Evolutionary conservation across 2,888 invertebrate genomes (phyloP).

Genomic region (Endotricha flammealis): DNA sequence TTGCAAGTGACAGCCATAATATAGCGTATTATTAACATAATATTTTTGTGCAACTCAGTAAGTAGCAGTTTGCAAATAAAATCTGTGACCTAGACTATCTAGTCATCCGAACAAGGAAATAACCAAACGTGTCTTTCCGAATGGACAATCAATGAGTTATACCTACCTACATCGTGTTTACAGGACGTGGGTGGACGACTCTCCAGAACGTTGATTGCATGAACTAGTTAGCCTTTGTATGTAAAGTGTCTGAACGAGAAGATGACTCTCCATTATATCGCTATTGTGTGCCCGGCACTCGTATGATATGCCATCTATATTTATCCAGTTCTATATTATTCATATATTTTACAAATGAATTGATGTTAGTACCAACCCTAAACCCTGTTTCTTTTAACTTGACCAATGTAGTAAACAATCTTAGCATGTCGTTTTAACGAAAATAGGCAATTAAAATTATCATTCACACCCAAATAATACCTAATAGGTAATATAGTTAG

Average conservation of each 20-base stretch:
- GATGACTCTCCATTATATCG: conserved; percentile 46
- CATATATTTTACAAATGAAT: conserved; percentile 2
- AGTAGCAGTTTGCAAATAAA: too few species aligned
- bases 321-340: conserved; percentile 2
- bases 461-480: too few species aligned
- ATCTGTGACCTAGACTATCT: too few species aligned
- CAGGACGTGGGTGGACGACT: conserved; percentile 50
- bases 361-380: too few species aligned
- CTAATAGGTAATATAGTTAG: too few species aligned
- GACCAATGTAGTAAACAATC: too few species aligned
- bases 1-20: too few species aligned
- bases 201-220: conserved; percentile 47
- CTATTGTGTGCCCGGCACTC: conserved; percentile 40
- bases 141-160: conserved; percentile 25
- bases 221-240: conserved; percentile 52
- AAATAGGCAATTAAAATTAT: too few species aligned
- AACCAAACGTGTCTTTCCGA: conserved; percentile 42
- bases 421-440: too few species aligned
- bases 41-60: too few species aligned
- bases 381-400: too few species aligned
- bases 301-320: conserved; percentile 12
- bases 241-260: conserved; percentile 58
- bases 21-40: too few species aligned
- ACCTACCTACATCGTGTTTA: conserved; percentile 41
- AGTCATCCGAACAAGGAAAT: conserved; percentile 41